phyloP scores from a whole-genome alignment of 2,113 vertebrate species.

The Ailurus styani region DNA sequence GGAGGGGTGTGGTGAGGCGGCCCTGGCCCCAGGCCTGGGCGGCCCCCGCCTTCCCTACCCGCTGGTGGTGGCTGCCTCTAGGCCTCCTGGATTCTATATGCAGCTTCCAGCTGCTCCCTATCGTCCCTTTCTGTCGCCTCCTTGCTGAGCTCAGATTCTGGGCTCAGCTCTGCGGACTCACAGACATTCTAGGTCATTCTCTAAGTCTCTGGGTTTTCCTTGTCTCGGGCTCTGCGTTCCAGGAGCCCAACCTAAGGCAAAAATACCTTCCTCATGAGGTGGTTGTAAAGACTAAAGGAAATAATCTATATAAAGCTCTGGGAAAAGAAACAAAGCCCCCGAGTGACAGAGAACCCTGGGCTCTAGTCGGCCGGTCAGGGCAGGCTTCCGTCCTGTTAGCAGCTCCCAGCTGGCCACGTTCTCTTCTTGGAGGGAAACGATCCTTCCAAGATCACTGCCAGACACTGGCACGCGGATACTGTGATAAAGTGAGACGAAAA shows the following conservation, averaged over 20 bases:
- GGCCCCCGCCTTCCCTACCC: background rate
- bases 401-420: background rate
- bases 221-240: background rate
- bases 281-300: background rate
- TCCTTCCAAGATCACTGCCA: background rate
- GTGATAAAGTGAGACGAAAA: background rate
- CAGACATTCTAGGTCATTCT: background rate
- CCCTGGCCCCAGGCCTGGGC: accelerated
- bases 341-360: background rate
- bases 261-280: background rate
- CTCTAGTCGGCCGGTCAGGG: background rate
- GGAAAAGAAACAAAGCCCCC: background rate
- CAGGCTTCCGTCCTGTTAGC: background rate
- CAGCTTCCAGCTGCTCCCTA: background rate
- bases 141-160: background rate
- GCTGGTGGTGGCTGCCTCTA: background rate
- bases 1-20: accelerated
- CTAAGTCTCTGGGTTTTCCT: background rate
- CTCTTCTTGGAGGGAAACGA: background rate
- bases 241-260: background rate
- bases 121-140: background rate
- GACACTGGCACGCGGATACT: background rate
- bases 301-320: background rate
- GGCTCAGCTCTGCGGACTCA: background rate
- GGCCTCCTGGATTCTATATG: background rate